Conservation (phyloP, 2,113 vertebrate genomes). For the Fregetta grallaria region DNA sequence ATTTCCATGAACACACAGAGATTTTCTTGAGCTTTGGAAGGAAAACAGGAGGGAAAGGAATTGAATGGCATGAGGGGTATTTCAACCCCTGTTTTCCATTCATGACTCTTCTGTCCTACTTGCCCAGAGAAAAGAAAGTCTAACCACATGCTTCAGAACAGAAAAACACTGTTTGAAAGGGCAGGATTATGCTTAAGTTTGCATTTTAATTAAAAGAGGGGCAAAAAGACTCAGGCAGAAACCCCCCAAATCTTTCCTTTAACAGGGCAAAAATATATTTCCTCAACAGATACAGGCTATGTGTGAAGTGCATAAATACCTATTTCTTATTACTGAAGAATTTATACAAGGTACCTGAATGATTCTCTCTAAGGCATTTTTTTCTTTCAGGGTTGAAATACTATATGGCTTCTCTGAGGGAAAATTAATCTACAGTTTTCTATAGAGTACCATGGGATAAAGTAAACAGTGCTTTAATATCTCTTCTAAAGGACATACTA, state of each 20-base stretch:
- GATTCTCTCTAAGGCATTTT: conserved; percentile 29
- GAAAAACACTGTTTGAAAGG: not conserved
- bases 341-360: conserved; percentile 1
- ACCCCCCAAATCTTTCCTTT: not conserved
- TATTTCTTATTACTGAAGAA: conserved; percentile 26
- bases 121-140: not conserved
- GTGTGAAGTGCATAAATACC: not conserved
- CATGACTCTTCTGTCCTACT: not conserved
- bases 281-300: not conserved
- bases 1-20: not conserved
- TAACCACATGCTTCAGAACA: not conserved
- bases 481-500: conserved; percentile 12
- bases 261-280: not conserved
- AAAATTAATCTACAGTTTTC: conserved; percentile 27
- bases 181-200: not conserved
- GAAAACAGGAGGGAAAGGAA: not conserved
- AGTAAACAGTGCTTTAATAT: conserved; percentile 57
- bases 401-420: conserved; percentile 7
- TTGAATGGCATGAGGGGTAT: not conserved
- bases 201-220: not conserved
- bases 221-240: not conserved
- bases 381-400: conserved; percentile 9
- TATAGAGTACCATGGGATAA: not conserved
- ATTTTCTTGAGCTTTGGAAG: not conserved
- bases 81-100: not conserved